Base-by-base conservation (phyloP, 2,113 vertebrate species). In the Cyphomyrus discorhynchus region DNA sequence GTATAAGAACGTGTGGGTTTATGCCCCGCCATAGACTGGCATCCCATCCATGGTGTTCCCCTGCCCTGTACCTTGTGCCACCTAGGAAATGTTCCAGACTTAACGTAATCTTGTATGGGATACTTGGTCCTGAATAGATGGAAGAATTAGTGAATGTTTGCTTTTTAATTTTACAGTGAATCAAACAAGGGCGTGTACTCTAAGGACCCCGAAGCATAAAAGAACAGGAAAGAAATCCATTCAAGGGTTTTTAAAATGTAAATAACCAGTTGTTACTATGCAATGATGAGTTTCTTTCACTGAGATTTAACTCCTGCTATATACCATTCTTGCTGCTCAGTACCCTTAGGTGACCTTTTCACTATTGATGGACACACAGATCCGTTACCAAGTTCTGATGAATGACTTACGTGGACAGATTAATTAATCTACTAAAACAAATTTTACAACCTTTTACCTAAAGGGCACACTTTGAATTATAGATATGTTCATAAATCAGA, bases 351-450 rank as follows among this genome's bases (percentile, higher is more conserved):
- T 86, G n/a, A 53, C 49, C 35, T 86, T 50, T 86, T 35, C 49
- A 31, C 46, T 24, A 31, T 52, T 86, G 49, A 53, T 52, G 49
- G 49, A 52, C n/a, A 87, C 50, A 39, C 15, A 58, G 53, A 62
- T 86, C 47, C 31, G 46, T 53, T 86, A 86, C n/a, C 85, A 27
- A 8, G 19, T 56, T 53, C 49, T 52, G 49, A 80, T 42, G 74
- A 80, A 80, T 80, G 49, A 49, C 86, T 42, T 58, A 19, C 35
- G 39, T 35, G 35, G 53, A 31, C 87, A 88, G 53, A 88, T 88
- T 88, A 62, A 88, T 88, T 88, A 88, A 88, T 88, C 87, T 62
- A 39, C 87, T 88, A 62, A 88, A 88, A 88, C 87, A 88, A 88
- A 88, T 88, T 88, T 58, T 88, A 88, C 87, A 88, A 66, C 87